Evolutionary conservation across 2,888 invertebrate species (phyloP), one percentile per base, ranked within the genome.

Genomic region (Pterobdella sp.): DNA sequence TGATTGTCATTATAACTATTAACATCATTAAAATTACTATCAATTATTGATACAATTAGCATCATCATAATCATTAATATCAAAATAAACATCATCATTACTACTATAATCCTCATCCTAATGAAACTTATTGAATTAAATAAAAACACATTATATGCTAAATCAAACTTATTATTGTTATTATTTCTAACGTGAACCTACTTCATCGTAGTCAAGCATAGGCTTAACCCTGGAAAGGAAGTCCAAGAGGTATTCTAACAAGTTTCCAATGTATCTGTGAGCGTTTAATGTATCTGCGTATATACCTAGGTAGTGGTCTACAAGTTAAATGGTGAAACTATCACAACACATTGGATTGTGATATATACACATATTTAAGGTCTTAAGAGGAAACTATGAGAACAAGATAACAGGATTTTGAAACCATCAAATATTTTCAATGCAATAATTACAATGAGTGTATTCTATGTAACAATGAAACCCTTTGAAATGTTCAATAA

Each of bases 201-300:
- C 84, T 76, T 87, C 87, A 68, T 77, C 76, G 71, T 94, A 85
- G 81, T 95, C 92, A 75, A 90, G 86, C 72, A 97, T 84, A 0
- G 96, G 96, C 83, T 91, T 91, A 3, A 94, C 90, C 77, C 94
- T 87, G 73, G 87, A 87, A 63, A 92, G 88, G 82, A 91, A 96
- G 81, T 89, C 90, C 77, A 89, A 89, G 76, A 96, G 85, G 83
- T 97, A 97, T 42, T 91, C 90, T 74, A 94, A 86, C 26, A 98
- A 85, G 0, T 88, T 87, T 75, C 91, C 87, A 42, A 96, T 86
- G 83, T 98, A 99, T 79, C 84, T 84, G 67, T 35, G 42, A 67
- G 7, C 18, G 42, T 42, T 7, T 7, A 26, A 26, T 7, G 60
- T n/a, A n/a, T n/a, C n/a, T n/a, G n/a, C n/a, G n/a, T n/a, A n/a